Conservation (phyloP, 2,888 invertebrate genomes). For the Bunonema sp. region DNA sequence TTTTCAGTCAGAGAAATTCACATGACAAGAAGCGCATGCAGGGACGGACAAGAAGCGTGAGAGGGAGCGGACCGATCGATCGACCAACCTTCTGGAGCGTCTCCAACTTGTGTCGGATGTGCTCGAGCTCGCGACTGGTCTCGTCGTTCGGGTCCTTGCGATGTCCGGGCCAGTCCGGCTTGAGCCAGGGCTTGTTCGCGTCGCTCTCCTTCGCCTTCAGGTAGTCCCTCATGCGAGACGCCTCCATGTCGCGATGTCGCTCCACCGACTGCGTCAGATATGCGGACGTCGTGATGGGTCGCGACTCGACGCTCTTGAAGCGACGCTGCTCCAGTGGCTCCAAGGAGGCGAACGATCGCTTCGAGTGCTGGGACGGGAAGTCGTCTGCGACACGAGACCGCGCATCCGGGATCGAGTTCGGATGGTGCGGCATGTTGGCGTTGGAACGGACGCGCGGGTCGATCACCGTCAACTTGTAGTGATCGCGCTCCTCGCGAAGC, state of each 20-base stretch:
- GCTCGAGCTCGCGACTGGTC: constrained; percentile 31
- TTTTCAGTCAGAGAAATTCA: too few species aligned
- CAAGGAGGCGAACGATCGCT: constrained; percentile 17
- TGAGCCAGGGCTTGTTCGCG: constrained; percentile 43
- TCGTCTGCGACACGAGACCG: constrained; percentile 24
- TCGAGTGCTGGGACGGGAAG: constrained; percentile 34
- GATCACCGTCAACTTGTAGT: constrained; percentile 41
- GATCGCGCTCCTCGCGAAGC: constrained; percentile 27
- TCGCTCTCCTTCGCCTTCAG: constrained; percentile 39
- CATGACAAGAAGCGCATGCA: too few species aligned
- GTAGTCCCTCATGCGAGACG: constrained; percentile 27
- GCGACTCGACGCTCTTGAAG: constrained; percentile 34
- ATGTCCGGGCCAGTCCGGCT: constrained; percentile 39
- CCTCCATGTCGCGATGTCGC: constrained; percentile 38
- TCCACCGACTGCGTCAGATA: constrained; percentile 40
- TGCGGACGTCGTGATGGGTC: constrained; percentile 34
- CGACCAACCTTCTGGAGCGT: too few species aligned
- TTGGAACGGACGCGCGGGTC: constrained; percentile 41
- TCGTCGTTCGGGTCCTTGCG: constrained; percentile 22
- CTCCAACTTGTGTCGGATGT: too few species aligned
- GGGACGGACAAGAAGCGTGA: too few species aligned
- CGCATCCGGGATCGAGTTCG: constrained; percentile 18
- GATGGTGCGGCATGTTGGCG: constrained; percentile 27
- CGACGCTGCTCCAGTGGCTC: constrained; percentile 40
- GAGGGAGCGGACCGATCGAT: too few species aligned